A percentile compares a stretch with the other conserved stretches of the same genome.
phyloP scores from a whole-genome alignment of 2,797 vertebrate species.

The Eulemur coronatus region DNA sequence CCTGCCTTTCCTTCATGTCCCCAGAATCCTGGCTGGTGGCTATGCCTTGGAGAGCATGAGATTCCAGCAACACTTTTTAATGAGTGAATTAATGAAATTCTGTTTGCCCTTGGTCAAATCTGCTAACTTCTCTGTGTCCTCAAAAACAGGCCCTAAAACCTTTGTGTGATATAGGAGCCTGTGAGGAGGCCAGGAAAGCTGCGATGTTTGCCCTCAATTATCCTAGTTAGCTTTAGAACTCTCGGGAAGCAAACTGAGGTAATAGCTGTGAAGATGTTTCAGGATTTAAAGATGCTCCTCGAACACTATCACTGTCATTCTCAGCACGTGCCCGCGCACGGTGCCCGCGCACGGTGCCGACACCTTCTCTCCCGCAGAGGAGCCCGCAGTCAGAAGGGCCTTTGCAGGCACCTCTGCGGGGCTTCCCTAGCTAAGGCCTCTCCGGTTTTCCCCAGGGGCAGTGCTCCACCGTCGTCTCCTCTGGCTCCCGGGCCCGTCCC shows the following conservation, averaged over 20 bases:
- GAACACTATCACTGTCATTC: neutral
- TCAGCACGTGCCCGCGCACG: neutral
- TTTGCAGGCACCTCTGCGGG: too few species aligned
- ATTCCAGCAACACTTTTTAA: neutral
- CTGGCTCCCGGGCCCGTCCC: neutral
- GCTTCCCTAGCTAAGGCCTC: neutral
- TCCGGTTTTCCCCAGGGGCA: neutral
- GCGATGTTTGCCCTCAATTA: neutral
- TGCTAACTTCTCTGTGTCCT: neutral
- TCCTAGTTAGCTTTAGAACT: neutral
- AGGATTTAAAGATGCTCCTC: neutral
- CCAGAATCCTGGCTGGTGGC: neutral
- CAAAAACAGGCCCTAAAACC: neutral
- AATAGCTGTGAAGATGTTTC: neutral
- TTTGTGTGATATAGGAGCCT: neutral
- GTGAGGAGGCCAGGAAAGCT: neutral
- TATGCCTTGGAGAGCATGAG: neutral
- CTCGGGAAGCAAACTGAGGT: neutral
- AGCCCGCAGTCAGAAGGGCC: neutral
- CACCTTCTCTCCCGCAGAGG: neutral
- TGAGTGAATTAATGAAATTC: neutral
- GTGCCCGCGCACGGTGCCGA: neutral
- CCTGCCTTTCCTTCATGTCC: neutral
- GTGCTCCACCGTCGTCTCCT: rapidly evolving
- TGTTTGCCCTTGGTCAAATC: neutral